Evolutionary conservation across 1,140 invertebrate genomes (phyloP).

Genomic region (Brachionus angularis): DNA sequence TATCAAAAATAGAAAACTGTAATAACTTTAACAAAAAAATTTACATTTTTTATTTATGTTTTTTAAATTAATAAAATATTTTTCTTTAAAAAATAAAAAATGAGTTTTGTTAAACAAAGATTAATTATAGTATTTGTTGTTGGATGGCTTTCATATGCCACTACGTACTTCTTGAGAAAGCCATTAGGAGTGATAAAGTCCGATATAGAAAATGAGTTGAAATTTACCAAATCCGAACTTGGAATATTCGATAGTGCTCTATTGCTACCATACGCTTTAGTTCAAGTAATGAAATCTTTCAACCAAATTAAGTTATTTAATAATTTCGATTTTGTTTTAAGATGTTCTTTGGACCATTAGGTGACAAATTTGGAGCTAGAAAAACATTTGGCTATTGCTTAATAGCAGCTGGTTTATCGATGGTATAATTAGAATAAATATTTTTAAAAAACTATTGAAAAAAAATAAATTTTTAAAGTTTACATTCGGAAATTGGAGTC

Average conservation of each 20-base stretch:
- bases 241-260: slow-evolving; percentile 61
- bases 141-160: slow-evolving; percentile 59
- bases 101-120: slow-evolving; percentile 18
- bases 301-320: neutral
- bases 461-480: slow-evolving; percentile 48
- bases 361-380: slow-evolving; percentile 59
- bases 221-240: slow-evolving; percentile 52
- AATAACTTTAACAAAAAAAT: too few species aligned
- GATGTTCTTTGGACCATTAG: slow-evolving; percentile 58
- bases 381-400: slow-evolving; percentile 58
- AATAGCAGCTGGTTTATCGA: slow-evolving; percentile 56
- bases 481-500: slow-evolving; percentile 57
- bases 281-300: slow-evolving; percentile 51
- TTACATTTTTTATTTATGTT: too few species aligned
- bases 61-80: too few species aligned
- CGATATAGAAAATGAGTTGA: slow-evolving; percentile 55
- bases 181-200: slow-evolving; percentile 60
- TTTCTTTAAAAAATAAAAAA: neutral
- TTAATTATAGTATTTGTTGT: slow-evolving; percentile 44
- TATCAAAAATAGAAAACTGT: too few species aligned
- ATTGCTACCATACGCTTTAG: slow-evolving; percentile 60
- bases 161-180: slow-evolving; percentile 60
- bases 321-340: slow-evolving; percentile 45
- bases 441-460: neutral
- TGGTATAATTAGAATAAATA: slow-evolving; percentile 50